These are phyloP conservation scores for Agrotis ipsilon DNA, from an alignment of 2,888 invertebrate species.

Conservation along the genomic window DNA sequence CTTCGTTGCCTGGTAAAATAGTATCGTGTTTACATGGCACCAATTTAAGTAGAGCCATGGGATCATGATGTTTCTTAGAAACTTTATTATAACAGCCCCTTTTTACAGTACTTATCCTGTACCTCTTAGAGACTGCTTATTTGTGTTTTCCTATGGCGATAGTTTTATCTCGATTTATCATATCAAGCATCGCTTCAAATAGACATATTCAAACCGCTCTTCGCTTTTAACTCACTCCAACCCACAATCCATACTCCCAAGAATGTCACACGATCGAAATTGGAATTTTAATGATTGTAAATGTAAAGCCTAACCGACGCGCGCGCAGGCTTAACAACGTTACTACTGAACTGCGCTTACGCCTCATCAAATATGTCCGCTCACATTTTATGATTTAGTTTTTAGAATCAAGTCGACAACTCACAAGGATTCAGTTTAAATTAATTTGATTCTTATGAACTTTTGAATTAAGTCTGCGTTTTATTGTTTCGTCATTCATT, in stretches of 20 bases:
- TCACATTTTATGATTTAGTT: slow-evolving; percentile 23
- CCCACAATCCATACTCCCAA: slow-evolving; percentile 15
- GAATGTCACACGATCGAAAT: slow-evolving; percentile 58
- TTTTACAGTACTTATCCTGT: no score
- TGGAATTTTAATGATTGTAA: slow-evolving; percentile 55
- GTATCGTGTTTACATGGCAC: no score
- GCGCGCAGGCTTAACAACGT: slow-evolving; percentile 13
- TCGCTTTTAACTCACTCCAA: slow-evolving; percentile 10
- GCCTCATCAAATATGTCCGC: slow-evolving; percentile 10
- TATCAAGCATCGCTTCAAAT: no score
- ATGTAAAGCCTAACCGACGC: slow-evolving; percentile 35
- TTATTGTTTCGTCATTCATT: not conserved
- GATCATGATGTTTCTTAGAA: no score
- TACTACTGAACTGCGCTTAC: slow-evolving; percentile 17
- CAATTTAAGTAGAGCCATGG: no score
- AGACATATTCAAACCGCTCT: slow-evolving; percentile 2
- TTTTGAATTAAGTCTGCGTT: not conserved
- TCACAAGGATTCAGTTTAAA: slow-evolving; percentile 19
- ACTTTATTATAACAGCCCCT: no score
- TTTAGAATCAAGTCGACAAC: slow-evolving; percentile 6
- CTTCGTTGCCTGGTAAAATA: no score
- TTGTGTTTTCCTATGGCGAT: no score
- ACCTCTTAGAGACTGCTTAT: no score
- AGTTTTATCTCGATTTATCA: no score
- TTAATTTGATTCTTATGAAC: slow-evolving; percentile 18